phyloP scores from a whole-genome alignment of 2,797 vertebrate genomes.

The Myotis findleyi region DNA sequence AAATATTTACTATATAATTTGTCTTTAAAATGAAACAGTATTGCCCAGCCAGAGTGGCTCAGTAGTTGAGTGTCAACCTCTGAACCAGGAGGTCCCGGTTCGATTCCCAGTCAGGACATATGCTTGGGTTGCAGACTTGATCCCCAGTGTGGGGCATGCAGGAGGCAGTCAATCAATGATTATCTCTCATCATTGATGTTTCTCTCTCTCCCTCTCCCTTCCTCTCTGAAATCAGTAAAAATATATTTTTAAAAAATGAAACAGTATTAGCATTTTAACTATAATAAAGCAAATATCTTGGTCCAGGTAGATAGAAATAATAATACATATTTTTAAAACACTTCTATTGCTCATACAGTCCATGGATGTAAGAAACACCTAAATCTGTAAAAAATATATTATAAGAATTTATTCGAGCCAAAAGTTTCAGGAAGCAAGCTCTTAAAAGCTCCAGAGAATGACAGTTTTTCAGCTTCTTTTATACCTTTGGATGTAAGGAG shows the following conservation, averaged over 20 bases:
- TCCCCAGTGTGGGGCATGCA: too few species aligned
- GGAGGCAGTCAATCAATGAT: too few species aligned
- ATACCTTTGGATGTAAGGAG: background rate
- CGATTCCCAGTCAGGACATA: too few species aligned
- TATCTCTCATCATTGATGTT: too few species aligned
- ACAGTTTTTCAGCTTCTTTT: background rate
- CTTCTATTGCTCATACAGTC: background rate
- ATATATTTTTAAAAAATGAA: too few species aligned
- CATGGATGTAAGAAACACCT: background rate
- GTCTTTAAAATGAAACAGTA: conserved; percentile 25
- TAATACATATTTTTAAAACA: background rate
- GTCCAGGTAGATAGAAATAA: background rate
- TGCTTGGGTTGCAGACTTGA: too few species aligned
- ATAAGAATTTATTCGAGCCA: background rate
- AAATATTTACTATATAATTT: background rate
- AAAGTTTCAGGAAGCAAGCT: background rate
- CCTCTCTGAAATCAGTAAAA: too few species aligned
- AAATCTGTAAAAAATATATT: background rate
- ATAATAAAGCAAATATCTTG: background rate
- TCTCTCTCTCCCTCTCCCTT: too few species aligned
- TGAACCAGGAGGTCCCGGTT: too few species aligned
- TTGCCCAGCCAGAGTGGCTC: too few species aligned
- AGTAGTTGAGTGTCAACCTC: too few species aligned
- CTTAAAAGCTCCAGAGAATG: background rate
- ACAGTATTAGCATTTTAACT: background rate